phyloP scores from a whole-genome alignment of 2,888 invertebrate genomes.

The Amphimallon solstitiale region DNA sequence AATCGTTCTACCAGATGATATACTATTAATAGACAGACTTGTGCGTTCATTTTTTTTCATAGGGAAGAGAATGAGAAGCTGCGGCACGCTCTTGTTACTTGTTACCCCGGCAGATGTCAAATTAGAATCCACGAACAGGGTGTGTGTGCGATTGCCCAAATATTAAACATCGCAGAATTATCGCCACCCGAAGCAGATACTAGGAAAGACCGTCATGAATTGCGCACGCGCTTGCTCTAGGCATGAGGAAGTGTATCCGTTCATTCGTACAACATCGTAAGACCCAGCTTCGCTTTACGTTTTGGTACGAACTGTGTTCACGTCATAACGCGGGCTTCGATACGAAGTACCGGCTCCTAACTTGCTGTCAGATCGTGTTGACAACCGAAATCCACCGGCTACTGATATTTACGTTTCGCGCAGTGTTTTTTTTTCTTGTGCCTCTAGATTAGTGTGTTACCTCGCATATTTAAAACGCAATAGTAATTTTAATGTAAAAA shows the following conservation, averaged over 20 bases:
- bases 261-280: conserved; percentile 35
- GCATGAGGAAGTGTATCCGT: conserved; percentile 50
- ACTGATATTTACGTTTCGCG: conserved; percentile 30
- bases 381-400: conserved; percentile 41
- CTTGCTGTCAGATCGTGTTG: conserved; percentile 42
- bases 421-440: conserved; percentile 12
- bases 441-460: conserved; percentile 1
- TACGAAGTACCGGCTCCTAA: conserved; percentile 30
- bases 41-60: too few relatives aligned
- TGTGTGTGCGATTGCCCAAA: neutral
- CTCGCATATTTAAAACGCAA: conserved; percentile 12
- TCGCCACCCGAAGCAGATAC: conserved; percentile 10
- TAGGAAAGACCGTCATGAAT: conserved; percentile 36
- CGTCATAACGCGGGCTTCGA: conserved; percentile 37
- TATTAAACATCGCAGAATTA: conserved; percentile 18
- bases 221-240: conserved; percentile 48
- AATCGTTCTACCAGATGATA: too few relatives aligned
- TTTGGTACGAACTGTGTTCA: conserved; percentile 41
- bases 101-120: conserved; percentile 16
- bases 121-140: conserved; percentile 28
- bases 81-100: neutral
- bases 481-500: neutral
- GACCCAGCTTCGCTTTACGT: conserved; percentile 33
- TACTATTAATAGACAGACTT: too few relatives aligned
- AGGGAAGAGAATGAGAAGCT: neutral